These are phyloP conservation scores for Acrossocheilus wenchowensis DNA, from an alignment of 2,797 vertebrate genomes.

Conservation along the genomic window DNA sequence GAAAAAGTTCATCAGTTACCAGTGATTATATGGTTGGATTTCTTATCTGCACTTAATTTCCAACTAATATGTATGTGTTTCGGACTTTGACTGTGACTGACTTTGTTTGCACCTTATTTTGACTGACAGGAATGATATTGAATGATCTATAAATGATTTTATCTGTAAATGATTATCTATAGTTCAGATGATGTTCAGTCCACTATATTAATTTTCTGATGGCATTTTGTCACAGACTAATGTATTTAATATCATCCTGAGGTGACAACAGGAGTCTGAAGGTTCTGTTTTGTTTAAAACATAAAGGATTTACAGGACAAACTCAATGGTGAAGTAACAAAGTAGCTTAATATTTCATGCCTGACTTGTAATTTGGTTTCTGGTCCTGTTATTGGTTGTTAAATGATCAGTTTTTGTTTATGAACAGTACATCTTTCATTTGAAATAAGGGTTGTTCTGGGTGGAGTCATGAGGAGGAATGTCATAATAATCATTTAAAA, in stretches of 20 bases:
- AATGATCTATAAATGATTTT: neutral
- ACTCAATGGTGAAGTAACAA: neutral
- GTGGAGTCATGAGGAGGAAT: neutral
- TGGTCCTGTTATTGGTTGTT: neutral
- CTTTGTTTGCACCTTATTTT: neutral
- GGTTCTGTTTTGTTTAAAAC: neutral
- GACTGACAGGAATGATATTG: neutral
- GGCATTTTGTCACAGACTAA: neutral
- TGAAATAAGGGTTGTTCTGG: neutral
- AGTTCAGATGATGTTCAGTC: neutral
- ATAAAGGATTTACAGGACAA: neutral
- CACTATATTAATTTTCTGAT: neutral
- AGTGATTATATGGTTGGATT: neutral
- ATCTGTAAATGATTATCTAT: neutral
- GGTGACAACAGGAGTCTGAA: neutral
- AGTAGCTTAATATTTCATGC: neutral
- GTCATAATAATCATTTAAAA: neutral
- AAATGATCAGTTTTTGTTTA: neutral
- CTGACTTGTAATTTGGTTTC: neutral
- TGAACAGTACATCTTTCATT: neutral
- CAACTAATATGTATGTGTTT: neutral
- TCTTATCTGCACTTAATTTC: neutral
- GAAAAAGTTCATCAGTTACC: neutral
- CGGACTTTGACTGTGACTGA: neutral
- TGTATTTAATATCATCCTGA: neutral